Evolutionary conservation across 1,140 invertebrate species (phyloP).

Genomic region (Philopotamus ludificatus): DNA sequence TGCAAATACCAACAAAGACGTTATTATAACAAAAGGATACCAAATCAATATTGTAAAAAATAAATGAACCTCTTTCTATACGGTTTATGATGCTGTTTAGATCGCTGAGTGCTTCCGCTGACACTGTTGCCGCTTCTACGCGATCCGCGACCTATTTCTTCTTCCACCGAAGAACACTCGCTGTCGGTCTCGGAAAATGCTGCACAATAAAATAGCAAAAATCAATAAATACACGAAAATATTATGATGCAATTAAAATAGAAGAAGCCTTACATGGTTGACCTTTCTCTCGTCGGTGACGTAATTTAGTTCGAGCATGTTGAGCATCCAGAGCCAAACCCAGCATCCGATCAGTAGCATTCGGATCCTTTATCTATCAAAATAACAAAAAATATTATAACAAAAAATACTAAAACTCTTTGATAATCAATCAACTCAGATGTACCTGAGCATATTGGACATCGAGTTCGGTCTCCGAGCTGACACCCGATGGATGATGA

Average conservation of each 20-base stretch:
- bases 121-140: slow-evolving; percentile 68
- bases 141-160: slow-evolving; percentile 63
- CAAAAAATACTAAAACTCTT: neutral
- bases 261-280: slow-evolving; percentile 57
- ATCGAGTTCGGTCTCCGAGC: slow-evolving; percentile 54
- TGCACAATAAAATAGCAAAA: slow-evolving; percentile 47
- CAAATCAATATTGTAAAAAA: neutral
- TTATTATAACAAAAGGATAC: slow-evolving; percentile 2
- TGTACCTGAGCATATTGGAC: slow-evolving; percentile 54
- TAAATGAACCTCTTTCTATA: slow-evolving; percentile 39
- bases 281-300: slow-evolving; percentile 64
- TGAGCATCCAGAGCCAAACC: slow-evolving; percentile 65
- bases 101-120: slow-evolving; percentile 59
- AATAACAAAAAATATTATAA: neutral
- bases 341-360: slow-evolving; percentile 34
- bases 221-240: neutral
- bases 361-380: slow-evolving; percentile 34
- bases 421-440: neutral
- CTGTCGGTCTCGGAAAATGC: slow-evolving; percentile 85
- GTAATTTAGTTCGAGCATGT: slow-evolving; percentile 61
- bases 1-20: slow-evolving; percentile 37
- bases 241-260: neutral
- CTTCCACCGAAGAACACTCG: slow-evolving; percentile 80
- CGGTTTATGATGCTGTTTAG: slow-evolving; percentile 42
- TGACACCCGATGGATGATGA: slow-evolving; percentile 54